Base-by-base conservation (phyloP, 2,888 invertebrate genomes). In the Campoletis raptor region DNA sequence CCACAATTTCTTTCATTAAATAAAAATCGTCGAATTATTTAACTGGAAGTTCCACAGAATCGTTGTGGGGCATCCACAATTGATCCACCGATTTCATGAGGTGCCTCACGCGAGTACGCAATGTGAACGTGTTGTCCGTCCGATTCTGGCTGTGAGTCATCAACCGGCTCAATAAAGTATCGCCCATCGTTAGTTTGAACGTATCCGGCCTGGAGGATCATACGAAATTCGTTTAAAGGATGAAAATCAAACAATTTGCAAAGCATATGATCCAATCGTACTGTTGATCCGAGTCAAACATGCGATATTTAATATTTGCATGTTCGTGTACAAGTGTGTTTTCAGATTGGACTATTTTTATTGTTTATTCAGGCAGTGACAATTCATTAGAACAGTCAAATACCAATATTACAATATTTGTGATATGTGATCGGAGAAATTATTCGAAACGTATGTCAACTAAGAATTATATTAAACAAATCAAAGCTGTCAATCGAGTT, bases 81-180 rank as follows among this genome's bases (percentile, higher is more conserved):
- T 21, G 74, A 40, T 69, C 81, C 70, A 40, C 77, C 76, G 40
- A 21, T 45, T 30, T 77, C 92, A 64, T 90, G 89, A 8, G 89
- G 89, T 10, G 89, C 89, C 37, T 88, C 85, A 42, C 91, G 89
- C 79, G 89, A 91, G 92, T 96, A 96, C 18, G 96, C 93, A 61
- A 96, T 92, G 90, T 96, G 96, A 37, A 96, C 94, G 88, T 96
- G 96, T 82, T 95, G 95, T 1, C 95, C 95, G 40, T 94, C 91
- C 66, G 90, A 88, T 86, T 95, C 95, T 18, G 95, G 94, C 73
- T 93, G 92, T 85, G 95, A 95, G 57, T 95, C 95, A 79, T 94
- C 93, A 54, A 96, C 92, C 9, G 96, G 96, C 91, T 96, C 96
- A 81, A 96, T 95, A 89, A 96, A 96, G 92, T 95, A 96, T 83